Evolutionary conservation across 2,797 vertebrate species (phyloP), one percentile per base, ranked within the genome.

Genomic region (Smutsia temminckii): DNA sequence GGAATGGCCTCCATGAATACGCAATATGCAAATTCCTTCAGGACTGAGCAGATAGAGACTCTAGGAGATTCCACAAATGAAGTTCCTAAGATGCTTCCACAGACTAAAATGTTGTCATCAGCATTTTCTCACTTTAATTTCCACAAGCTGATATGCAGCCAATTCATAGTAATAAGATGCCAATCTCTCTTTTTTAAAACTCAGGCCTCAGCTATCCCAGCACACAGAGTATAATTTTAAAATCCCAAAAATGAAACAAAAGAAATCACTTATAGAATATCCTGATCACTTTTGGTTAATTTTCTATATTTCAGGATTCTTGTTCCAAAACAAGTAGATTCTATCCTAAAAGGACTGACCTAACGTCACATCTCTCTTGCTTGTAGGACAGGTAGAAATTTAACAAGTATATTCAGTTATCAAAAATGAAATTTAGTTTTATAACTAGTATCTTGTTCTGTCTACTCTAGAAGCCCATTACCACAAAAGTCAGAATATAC

Each of bases 201-300:
- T 78, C 9, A 79, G 37, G 12, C 53, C 49, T 88, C 66, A 79
- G 37, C 5, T 88, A 64, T 21, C 5, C 37, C 59, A 46, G 55
- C 21, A 79, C 49, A 92, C 46, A 89, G 37, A 66, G 13, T 25
- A 91, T 83, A 61, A 86, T 89, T 93, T 57, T 71, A 21, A 91
- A 94, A 59, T 80, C 85, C 72, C 37, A 80, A 71, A 7, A 25
- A 88, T 37, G 46, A 79, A 94, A 91, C 16, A 77, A 92, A 93
- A n/a, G 0, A 59, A 57, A 85, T 55, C 37, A 88, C 40, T 42
- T 40, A 64, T 8, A 81, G 59, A 87, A 81, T 88, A 51, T 57
- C 4, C 18, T 77, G 66, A 93, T 29, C 37, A 3, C 21, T 91
- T 80, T 75, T 61, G 9, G 21, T 20, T 88, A 53, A 51, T 49